A percentile compares a stretch with the other conserved stretches of the same genome.
Conservation (phyloP, 2,888 invertebrate species). For the Eristalis tenax region DNA sequence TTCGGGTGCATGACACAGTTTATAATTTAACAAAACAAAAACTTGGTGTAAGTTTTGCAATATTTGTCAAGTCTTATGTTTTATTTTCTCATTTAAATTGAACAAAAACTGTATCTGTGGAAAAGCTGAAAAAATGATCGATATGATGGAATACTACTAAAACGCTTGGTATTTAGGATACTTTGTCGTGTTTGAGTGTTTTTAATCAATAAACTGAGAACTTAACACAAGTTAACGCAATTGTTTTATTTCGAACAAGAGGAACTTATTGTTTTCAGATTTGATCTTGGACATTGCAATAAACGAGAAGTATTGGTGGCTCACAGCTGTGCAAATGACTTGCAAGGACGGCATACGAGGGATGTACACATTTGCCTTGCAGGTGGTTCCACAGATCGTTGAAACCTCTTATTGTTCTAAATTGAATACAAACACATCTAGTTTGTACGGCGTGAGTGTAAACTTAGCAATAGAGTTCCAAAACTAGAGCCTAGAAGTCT, state of each 20-base stretch:
- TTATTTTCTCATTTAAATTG: neutral
- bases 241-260: neutral
- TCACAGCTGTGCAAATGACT: too few species aligned
- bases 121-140: neutral
- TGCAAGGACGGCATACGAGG: too few species aligned
- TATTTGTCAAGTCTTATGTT: conserved; percentile 14
- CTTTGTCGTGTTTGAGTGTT: conserved; percentile 66
- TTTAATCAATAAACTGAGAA: conserved; percentile 59
- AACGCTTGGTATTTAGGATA: conserved; percentile 48
- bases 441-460: too few species aligned
- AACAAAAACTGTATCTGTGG: neutral
- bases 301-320: too few species aligned
- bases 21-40: neutral
- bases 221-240: conserved; percentile 3
- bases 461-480: too few species aligned
- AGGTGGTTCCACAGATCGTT: too few species aligned
- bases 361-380: too few species aligned
- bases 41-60: conserved; percentile 16
- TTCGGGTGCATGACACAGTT: conserved; percentile 33
- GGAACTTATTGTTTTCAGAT: conserved; percentile 12
- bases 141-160: conserved; percentile 28
- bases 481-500: too few species aligned
- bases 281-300: neutral
- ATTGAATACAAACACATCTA: too few species aligned
- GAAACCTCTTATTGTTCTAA: too few species aligned